Conservation (phyloP, 1,140 invertebrate species). For the Arctopsyche grandis region DNA sequence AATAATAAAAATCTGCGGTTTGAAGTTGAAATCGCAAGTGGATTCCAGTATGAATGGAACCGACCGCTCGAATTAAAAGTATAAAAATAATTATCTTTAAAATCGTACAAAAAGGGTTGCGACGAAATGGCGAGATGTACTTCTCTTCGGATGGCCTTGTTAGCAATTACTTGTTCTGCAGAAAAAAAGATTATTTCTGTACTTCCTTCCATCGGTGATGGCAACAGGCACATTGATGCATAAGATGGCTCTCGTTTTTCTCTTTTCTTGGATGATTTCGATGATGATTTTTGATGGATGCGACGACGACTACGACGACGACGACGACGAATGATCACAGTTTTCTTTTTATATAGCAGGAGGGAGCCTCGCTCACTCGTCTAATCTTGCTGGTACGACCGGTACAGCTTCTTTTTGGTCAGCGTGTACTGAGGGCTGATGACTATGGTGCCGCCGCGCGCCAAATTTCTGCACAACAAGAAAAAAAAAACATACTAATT, state of each 20-base stretch:
- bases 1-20: slow-evolving; percentile 5
- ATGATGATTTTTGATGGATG: slow-evolving; percentile 6
- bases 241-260: slow-evolving; percentile 15
- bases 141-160: slow-evolving; percentile 48
- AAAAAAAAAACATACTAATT: slow-evolving; percentile 9
- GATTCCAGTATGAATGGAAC: not conserved
- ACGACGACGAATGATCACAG: slow-evolving; percentile 34
- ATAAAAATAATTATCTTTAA: slow-evolving; percentile 28
- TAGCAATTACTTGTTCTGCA: slow-evolving; percentile 1
- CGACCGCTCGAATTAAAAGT: not conserved
- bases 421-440: slow-evolving; percentile 85
- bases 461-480: slow-evolving; percentile 70
- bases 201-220: not conserved
- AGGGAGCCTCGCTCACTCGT: slow-evolving; percentile 54
- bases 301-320: slow-evolving; percentile 31
- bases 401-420: slow-evolving; percentile 88
- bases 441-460: slow-evolving; percentile 83
- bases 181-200: slow-evolving; percentile 29
- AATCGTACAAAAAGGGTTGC: slow-evolving; percentile 39
- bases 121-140: slow-evolving; percentile 44
- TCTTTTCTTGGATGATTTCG: not conserved
- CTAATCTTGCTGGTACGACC: slow-evolving; percentile 72
- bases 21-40: not conserved
- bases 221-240: slow-evolving; percentile 27
- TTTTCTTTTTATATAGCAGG: slow-evolving; percentile 2